Evolutionary conservation across 2,888 invertebrate species (phyloP), one percentile per base, ranked within the genome.

Genomic region (Nephrocerus scutellatus): DNA sequence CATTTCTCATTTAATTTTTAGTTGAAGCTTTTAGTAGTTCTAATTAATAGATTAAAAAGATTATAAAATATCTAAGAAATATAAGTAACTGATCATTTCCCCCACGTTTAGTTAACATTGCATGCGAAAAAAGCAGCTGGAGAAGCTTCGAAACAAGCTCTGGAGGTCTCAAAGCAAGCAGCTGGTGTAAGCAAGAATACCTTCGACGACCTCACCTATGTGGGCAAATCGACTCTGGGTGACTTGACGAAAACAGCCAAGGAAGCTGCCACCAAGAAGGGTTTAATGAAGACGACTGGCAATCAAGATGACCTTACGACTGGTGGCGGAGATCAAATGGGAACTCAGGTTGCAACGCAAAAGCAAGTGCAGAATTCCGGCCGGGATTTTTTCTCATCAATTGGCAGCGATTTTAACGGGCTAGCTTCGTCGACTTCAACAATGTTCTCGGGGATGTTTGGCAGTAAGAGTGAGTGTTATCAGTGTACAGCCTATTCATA

Each of bases 381-480:
- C 33, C 74, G 86, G 36, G 84, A 87, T 70, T 86, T 93, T 72
- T 83, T 95, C 70, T 82, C 90, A 44, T 83, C 89, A 57, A 85
- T 96, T 60, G 89, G 90, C 59, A 89, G 82, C 20, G 95, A 96
- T 63, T 74, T 96, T 37, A 92, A 91, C 62, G 91, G 91, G 6
- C 77, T 92, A 32, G 92, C 95, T 14, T 85, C 90, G 2, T 90
- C 93, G 48, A 93, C 92, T 1, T 82, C 88, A 12, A 91, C 82
- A 64, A 92, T 95, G 80, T 88, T 96, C 62, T 90, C 90, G 38
- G 95, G 91, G 64, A 77, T 96, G 54, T 93, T 96, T 66, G 90
- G 93, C 63, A 74, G 72, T 24, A 80, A 79, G 66, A 80, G 76
- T 76, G 55, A 69, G 71, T 55, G n/a, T n/a, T n/a, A n/a, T n/a